Percentiles rank a stretch among this genome's conserved stretches.
phyloP scores from a whole-genome alignment of 2,888 invertebrate species.

The Synanthedon myopaeformis region DNA sequence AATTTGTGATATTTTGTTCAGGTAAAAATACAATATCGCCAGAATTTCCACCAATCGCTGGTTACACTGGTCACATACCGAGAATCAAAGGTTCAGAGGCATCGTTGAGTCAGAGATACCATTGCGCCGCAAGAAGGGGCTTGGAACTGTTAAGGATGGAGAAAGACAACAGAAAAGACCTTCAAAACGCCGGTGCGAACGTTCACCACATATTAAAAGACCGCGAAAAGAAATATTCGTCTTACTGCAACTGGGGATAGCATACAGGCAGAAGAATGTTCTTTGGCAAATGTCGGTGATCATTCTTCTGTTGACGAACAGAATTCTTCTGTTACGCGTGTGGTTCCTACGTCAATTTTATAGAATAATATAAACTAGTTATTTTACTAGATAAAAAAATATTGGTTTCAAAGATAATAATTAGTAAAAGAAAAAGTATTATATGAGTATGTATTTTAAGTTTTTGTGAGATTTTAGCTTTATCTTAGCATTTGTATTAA shows the following conservation, averaged over 20 bases:
- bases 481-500: too few species aligned
- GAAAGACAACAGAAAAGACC: constrained; percentile 55
- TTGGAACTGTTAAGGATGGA: constrained; percentile 71
- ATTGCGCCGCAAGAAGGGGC: constrained; percentile 75
- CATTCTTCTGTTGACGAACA: constrained; percentile 47
- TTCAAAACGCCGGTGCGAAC: constrained; percentile 45
- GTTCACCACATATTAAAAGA: constrained; percentile 50
- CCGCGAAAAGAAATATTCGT: constrained; percentile 44
- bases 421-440: too few species aligned
- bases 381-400: too few species aligned
- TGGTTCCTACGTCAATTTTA: too few species aligned
- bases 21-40: constrained; percentile 72
- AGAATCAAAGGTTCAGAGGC: constrained; percentile 75
- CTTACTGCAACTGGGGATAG: constrained; percentile 68
- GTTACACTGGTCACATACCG: constrained; percentile 80
- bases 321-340: background rate
- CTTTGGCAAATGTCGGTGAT: constrained; percentile 55
- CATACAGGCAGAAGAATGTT: constrained; percentile 69
- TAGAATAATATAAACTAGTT: too few species aligned
- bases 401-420: too few species aligned
- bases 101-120: constrained; percentile 76
- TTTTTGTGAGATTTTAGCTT: too few species aligned
- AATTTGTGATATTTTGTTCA: constrained; percentile 29
- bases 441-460: too few species aligned
- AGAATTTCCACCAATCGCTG: constrained; percentile 78